Percentiles rank a stretch among this genome's conserved stretches.
These are phyloP conservation scores for Chironomus tentans DNA, from an alignment of 2,888 invertebrate genomes.

Conservation along the genomic window DNA sequence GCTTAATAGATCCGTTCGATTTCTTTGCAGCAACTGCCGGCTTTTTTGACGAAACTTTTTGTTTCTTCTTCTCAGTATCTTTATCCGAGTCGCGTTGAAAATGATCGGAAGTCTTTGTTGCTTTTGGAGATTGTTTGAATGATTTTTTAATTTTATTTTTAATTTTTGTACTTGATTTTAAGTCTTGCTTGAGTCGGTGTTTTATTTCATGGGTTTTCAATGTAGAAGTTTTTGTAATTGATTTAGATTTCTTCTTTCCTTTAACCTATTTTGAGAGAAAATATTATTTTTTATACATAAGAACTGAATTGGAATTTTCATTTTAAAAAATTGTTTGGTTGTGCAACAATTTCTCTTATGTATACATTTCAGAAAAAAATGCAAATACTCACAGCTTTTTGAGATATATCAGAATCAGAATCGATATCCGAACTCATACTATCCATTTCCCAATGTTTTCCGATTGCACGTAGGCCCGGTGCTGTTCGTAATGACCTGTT, in stretches of 20 bases:
- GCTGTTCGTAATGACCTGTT: conserved; percentile 58
- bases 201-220: background rate
- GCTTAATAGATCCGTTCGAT: conserved; percentile 37
- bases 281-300: background rate
- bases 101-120: conserved; percentile 29
- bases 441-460: conserved; percentile 78
- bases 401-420: conserved; percentile 27
- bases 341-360: too few species aligned
- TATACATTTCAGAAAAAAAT: too few species aligned
- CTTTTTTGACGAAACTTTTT: conserved; percentile 30
- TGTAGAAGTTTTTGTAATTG: conserved; percentile 21
- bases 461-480: conserved; percentile 65
- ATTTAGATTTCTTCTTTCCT: conserved; percentile 28
- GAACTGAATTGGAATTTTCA: too few species aligned
- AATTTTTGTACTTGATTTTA: background rate
- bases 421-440: conserved; percentile 36
- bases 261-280: background rate
- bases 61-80: conserved; percentile 34
- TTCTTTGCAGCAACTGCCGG: conserved; percentile 33
- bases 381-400: conserved; percentile 29
- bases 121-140: conserved; percentile 1
- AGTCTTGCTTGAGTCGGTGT: background rate
- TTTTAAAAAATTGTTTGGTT: too few species aligned
- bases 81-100: conserved; percentile 31
- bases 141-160: conserved; percentile 15